Conservation (phyloP, 2,888 invertebrate genomes). For the Hermodice carunculata region DNA sequence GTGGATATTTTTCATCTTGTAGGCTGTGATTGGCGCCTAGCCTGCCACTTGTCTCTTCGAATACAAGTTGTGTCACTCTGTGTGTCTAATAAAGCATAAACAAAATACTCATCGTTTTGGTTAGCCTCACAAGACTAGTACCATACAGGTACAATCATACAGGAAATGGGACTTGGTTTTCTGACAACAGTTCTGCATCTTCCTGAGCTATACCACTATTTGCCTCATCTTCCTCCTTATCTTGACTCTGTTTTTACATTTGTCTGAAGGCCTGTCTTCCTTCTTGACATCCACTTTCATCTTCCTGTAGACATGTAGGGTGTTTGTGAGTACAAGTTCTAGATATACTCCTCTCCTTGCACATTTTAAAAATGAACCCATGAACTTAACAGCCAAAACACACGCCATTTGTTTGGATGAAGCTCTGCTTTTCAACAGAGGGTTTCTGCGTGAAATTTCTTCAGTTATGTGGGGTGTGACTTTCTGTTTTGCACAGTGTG, state of each 20-base stretch:
- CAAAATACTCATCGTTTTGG: constrained; percentile 33
- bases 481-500: background rate
- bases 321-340: constrained; percentile 31
- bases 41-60: no score
- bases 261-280: no score
- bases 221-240: background rate
- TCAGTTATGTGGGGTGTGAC: background rate
- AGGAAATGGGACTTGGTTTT: no score
- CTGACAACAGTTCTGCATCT: no score
- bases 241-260: background rate
- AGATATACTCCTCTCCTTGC: constrained; percentile 30
- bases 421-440: background rate
- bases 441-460: background rate
- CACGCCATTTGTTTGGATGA: constrained; percentile 28
- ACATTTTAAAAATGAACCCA: constrained; percentile 39
- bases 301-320: constrained; percentile 37
- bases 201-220: background rate
- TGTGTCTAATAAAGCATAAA: constrained; percentile 44
- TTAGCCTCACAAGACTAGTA: constrained; percentile 20
- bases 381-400: constrained; percentile 44
- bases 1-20: no score
- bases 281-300: no score
- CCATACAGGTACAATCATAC: constrained; percentile 42
- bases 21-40: no score
- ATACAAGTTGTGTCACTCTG: constrained; percentile 42